Evolutionary conservation across 2,888 invertebrate genomes (phyloP).

Genomic region (Dryobota labecula): DNA sequence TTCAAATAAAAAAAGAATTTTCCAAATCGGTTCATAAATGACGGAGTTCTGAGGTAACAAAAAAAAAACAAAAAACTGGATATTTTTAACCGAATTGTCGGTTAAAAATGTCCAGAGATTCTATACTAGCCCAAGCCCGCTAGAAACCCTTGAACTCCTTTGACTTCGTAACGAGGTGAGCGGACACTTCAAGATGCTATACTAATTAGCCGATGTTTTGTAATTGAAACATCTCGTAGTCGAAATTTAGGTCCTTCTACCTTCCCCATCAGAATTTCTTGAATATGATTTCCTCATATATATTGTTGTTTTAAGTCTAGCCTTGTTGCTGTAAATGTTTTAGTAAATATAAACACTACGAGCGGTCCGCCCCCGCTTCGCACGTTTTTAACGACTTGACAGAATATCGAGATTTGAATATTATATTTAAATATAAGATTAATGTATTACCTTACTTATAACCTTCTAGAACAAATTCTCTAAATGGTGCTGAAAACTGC

Average conservation of each 20-base stretch:
- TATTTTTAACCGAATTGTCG: no score
- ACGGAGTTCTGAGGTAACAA: no score
- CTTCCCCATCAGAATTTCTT: neutral
- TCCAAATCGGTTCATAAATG: no score
- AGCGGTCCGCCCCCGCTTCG: neutral
- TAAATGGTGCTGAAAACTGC: neutral
- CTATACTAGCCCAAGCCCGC: neutral
- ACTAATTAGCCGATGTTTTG: constrained; percentile 16
- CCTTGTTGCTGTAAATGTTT: neutral
- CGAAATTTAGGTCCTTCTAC: neutral
- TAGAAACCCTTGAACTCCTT: constrained; percentile 8
- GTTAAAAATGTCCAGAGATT: constrained; percentile 15
- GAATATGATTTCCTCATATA: neutral
- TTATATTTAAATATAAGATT: no score
- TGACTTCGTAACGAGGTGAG: constrained; percentile 11
- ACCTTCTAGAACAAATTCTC: neutral
- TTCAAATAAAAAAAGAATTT: no score
- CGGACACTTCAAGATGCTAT: neutral
- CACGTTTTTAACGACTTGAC: neutral
- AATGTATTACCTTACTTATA: neutral
- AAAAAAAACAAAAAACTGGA: no score
- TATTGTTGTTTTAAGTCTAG: neutral
- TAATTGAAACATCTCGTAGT: constrained; percentile 3
- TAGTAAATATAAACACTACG: neutral
- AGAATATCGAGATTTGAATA: neutral